Percentiles rank a stretch among this genome's conserved stretches.
These are phyloP conservation scores for Recurvirostra avosetta DNA, from an alignment of 2,113 vertebrate genomes.

Conservation along the genomic window DNA sequence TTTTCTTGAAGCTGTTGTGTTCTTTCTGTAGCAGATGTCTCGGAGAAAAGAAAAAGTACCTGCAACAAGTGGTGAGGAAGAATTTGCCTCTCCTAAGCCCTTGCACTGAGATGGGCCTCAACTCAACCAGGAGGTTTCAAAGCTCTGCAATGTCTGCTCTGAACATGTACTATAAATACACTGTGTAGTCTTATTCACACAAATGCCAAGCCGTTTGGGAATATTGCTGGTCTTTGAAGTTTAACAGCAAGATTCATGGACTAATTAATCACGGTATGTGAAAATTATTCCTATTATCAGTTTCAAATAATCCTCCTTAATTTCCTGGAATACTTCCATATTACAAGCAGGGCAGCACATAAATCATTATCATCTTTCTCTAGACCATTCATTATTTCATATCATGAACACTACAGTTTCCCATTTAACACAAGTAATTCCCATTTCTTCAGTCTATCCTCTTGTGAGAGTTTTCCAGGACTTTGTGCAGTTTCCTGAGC, in stretches of 20 bases:
- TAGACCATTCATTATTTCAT: neutral
- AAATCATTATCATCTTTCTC: neutral
- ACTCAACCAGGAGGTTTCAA: neutral
- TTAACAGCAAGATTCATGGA: neutral
- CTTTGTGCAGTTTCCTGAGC: neutral
- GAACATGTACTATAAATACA: neutral
- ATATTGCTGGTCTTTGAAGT: slow-evolving; percentile 11
- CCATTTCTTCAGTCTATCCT: neutral
- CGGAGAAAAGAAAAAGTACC: neutral
- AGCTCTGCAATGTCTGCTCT: neutral
- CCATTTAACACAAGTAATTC: neutral
- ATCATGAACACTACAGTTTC: neutral
- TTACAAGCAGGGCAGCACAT: neutral
- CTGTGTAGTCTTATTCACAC: neutral
- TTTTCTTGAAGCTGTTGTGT: neutral
- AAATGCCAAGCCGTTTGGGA: slow-evolving; percentile 1
- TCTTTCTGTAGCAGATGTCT: neutral
- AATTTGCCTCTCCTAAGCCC: neutral
- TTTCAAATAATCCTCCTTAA: slow-evolving; percentile 11
- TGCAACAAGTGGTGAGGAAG: neutral
- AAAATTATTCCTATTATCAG: slow-evolving; percentile 9
- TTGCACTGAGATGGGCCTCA: neutral
- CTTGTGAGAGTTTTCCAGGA: neutral
- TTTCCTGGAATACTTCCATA: neutral
- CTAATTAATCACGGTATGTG: neutral